Percentiles rank a stretch among this genome's conserved stretches.
These are phyloP conservation scores for Emydura subglobosa DNA, from an alignment of 2,113 vertebrate genomes.

Conservation along the genomic window DNA sequence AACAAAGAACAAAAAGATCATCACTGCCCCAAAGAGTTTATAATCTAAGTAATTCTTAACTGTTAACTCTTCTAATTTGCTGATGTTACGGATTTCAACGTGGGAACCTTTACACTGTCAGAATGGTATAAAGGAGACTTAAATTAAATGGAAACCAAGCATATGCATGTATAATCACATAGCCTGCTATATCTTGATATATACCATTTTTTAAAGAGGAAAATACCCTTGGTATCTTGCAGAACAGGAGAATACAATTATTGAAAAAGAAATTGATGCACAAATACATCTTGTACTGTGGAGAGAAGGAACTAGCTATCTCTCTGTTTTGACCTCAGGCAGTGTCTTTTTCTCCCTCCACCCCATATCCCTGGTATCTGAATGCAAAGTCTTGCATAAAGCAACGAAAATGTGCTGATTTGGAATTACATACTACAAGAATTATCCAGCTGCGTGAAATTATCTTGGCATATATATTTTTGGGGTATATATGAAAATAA, in stretches of 20 bases:
- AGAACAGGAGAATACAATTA: not conserved
- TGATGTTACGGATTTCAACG: not conserved
- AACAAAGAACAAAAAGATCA: not conserved
- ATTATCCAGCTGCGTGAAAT: not conserved
- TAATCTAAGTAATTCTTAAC: not conserved
- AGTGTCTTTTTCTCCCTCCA: not conserved
- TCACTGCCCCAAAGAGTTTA: not conserved
- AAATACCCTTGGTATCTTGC: not conserved
- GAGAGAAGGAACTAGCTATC: not conserved
- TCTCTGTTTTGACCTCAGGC: not conserved
- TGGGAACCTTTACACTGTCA: not conserved
- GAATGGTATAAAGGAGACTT: not conserved
- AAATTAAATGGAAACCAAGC: not conserved
- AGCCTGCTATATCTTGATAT: not conserved
- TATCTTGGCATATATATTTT: slow-evolving; percentile 16
- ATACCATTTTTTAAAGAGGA: not conserved
- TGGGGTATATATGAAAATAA: not conserved
- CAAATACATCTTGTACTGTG: not conserved
- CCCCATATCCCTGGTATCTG: not conserved
- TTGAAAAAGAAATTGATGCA: not conserved
- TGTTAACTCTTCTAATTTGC: not conserved
- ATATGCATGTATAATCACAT: not conserved
- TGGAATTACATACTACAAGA: not conserved
- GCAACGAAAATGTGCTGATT: not conserved
- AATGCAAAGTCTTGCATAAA: not conserved